Evolutionary conservation across 2,797 vertebrate genomes (phyloP).

Genomic region (Ctenosaura bakeri): DNA sequence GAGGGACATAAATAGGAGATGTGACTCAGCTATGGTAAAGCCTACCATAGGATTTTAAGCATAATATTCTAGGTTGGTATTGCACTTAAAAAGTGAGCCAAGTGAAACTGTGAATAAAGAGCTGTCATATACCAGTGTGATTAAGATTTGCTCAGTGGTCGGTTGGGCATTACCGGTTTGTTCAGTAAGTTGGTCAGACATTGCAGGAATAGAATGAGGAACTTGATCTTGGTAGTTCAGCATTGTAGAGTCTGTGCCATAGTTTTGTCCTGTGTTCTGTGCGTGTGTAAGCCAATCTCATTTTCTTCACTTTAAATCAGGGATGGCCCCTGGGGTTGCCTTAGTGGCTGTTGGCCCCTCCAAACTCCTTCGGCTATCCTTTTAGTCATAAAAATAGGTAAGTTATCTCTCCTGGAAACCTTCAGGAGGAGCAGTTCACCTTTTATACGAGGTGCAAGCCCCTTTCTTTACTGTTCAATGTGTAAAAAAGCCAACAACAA

Average conservation of each 20-base stretch:
- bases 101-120: not conserved
- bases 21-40: not conserved
- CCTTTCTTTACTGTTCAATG: too few relatives aligned
- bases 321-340: too few relatives aligned
- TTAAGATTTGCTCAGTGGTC: not conserved
- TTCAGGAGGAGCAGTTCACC: too few relatives aligned
- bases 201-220: not conserved
- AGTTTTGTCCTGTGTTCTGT: not conserved
- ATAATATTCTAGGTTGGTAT: not conserved
- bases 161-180: too few relatives aligned
- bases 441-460: too few relatives aligned
- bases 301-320: not conserved
- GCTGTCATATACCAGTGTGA: too few relatives aligned
- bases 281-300: not conserved
- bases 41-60: not conserved
- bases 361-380: too few relatives aligned
- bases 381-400: too few relatives aligned
- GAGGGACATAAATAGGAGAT: not conserved
- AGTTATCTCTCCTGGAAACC: too few relatives aligned
- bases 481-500: too few relatives aligned
- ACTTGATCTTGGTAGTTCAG: not conserved
- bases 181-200: not conserved
- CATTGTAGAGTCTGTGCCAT: not conserved
- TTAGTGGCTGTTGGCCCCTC: too few relatives aligned
- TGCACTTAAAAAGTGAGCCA: not conserved